phyloP scores from a whole-genome alignment of 2,113 vertebrate genomes.

The Cephalopholis sonnerati region DNA sequence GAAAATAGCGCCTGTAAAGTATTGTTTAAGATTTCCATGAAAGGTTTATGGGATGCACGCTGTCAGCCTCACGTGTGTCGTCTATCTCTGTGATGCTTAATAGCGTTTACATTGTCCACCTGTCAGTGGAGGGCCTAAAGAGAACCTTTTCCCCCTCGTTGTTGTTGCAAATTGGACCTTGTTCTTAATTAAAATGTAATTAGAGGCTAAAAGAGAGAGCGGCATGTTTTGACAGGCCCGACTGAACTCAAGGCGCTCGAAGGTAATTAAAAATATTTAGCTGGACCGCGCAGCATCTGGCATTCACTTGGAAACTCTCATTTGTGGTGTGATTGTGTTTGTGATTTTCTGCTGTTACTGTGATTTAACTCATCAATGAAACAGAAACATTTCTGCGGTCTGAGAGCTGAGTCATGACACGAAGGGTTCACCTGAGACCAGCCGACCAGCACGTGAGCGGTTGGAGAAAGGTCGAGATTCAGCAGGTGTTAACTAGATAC shows the following conservation, averaged over 20 bases:
- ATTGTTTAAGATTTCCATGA: conserved; percentile 23
- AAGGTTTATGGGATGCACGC: not conserved
- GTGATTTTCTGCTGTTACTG: not conserved
- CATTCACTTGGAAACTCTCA: conserved; percentile 26
- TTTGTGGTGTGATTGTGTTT: conserved; percentile 34
- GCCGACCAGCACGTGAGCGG: not conserved
- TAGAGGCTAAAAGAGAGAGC: conserved; percentile 49
- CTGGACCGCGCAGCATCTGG: not conserved
- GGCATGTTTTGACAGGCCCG: conserved; percentile 44
- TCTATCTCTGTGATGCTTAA: conserved; percentile 21
- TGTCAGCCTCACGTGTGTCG: not conserved
- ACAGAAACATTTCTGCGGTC: no score
- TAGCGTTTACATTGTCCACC: conserved; percentile 32
- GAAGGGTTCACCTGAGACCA: not conserved
- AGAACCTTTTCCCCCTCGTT: conserved; percentile 46
- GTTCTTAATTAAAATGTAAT: conserved; percentile 72
- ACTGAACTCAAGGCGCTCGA: conserved; percentile 27
- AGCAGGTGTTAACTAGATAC: not conserved
- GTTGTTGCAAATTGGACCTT: conserved; percentile 64
- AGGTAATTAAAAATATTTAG: conserved; percentile 59
- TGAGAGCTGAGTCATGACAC: no score
- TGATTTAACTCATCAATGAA: not conserved
- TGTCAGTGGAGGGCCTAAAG: conserved; percentile 41
- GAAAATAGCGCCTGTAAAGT: conserved; percentile 42
- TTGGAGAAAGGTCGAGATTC: no score